phyloP scores from a whole-genome alignment of 53 echinoderm and acorn worm species.

The Patiria pectinifera region DNA sequence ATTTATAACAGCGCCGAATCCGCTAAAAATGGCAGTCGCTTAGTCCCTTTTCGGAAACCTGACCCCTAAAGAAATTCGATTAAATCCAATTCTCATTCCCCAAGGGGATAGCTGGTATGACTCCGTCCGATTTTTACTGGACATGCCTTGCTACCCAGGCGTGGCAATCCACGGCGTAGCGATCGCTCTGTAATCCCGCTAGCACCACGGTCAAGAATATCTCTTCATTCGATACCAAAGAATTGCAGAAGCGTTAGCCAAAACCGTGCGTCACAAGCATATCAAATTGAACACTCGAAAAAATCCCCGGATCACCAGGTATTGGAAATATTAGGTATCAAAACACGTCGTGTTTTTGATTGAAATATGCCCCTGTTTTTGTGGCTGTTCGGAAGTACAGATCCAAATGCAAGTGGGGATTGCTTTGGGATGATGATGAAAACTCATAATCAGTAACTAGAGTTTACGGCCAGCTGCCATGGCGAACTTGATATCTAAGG shows the following conservation, averaged over 20 bases:
- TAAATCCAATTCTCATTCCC: not conserved
- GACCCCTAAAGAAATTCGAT: not conserved
- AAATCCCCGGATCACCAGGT: not conserved
- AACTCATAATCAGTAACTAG: no score
- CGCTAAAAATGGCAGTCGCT: not conserved
- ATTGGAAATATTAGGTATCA: not conserved
- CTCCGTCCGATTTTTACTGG: not conserved
- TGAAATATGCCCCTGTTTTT: not conserved
- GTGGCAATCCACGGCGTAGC: not conserved
- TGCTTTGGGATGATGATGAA: no score
- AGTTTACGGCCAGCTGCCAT: no score
- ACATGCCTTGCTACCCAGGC: not conserved
- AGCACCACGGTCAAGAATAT: not conserved
- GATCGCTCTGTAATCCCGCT: not conserved
- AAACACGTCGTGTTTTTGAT: not conserved
- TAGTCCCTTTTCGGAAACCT: not conserved
- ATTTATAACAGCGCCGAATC: not conserved
- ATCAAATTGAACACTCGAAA: not conserved
- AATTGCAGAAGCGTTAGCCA: not conserved
- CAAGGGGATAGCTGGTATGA: not conserved
- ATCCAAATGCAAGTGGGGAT: no score
- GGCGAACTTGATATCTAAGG: no score
- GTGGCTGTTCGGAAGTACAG: no score
- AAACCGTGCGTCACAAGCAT: not conserved
- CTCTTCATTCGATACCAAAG: no score